phyloP scores from a whole-genome alignment of 2,888 invertebrate species.

The Mantis religiosa region DNA sequence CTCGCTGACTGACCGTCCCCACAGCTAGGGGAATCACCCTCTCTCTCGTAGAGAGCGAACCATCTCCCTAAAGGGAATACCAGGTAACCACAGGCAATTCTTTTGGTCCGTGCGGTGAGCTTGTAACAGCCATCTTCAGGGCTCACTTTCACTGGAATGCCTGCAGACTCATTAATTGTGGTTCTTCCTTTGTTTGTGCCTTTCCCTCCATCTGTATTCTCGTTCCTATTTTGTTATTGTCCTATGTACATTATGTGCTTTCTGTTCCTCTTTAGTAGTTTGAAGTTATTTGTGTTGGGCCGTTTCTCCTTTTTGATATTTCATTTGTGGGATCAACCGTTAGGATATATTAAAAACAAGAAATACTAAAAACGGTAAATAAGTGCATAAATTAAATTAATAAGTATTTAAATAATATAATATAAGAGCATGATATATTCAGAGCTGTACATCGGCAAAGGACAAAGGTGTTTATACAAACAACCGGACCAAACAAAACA shows the following conservation, averaged over 20 bases:
- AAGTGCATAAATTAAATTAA: too few relatives aligned
- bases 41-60: background rate
- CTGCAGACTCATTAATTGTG: background rate
- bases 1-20: background rate
- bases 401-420: too few relatives aligned
- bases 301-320: too few relatives aligned
- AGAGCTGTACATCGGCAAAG: too few relatives aligned
- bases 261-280: background rate
- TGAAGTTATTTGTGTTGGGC: background rate
- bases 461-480: too few relatives aligned
- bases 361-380: too few relatives aligned
- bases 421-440: too few relatives aligned
- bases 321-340: too few relatives aligned
- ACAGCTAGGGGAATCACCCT: background rate
- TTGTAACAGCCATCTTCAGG: background rate
- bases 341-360: too few relatives aligned
- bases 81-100: background rate
- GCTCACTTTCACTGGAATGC: background rate
- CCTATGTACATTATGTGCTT: background rate
- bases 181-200: background rate
- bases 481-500: too few relatives aligned
- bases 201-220: background rate
- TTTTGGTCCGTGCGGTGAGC: background rate
- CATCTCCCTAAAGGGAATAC: background rate
- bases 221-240: background rate